Base-by-base conservation (phyloP, 2,113 vertebrate genomes). In the Sciurus niger region DNA sequence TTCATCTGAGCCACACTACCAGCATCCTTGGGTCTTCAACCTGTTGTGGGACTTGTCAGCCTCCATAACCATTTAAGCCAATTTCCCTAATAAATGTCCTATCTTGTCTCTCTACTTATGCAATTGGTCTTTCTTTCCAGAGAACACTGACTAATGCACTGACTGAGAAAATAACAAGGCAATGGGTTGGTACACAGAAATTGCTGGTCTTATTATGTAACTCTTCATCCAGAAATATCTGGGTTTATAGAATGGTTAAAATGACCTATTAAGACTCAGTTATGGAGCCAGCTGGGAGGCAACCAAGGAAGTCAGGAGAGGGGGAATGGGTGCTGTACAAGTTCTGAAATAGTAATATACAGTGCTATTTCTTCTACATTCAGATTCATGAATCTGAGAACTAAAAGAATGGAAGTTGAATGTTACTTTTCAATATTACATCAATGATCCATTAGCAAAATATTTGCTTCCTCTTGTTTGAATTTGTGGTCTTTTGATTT, bases 361-460 rank as follows among this genome's bases (percentile, higher is more conserved):
- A 53, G 18, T 82, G n/a, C 14, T 65, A 6, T 72, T 46, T 93
- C 51, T 85, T 24, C 43, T 68, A 60, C 12, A 34, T 25, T 80
- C 67, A 95, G 24, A 82, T 32, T 74, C 74, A 70, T n/a, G 48
- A 22, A 51, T 65, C 67, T 68, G 12, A 72, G 67, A 90, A 93
- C 17, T 48, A 93, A 93, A 51, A 37, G 25, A 48, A 12, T 88
- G 22, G 37, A 85, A 60, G 24, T 76, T 30, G 28, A 60, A 6
- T 89, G 37, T 58, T 90, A 70, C 20, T 93, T 95, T 55, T 76
- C 34, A 82, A 30, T n/a, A 77, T 83, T 70, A 60, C 12, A 32
- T 51, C 40, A 83, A 82, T n/a, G 10, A 46, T 24, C n/a, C 68
- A 67, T 28, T 32, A 78, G 68, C 17, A 65, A 93, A 85, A 60